These are phyloP conservation scores for Pachyseris speciosa DNA, from an alignment of 64 coral and sea anemone genomes.

Conservation along the genomic window DNA sequence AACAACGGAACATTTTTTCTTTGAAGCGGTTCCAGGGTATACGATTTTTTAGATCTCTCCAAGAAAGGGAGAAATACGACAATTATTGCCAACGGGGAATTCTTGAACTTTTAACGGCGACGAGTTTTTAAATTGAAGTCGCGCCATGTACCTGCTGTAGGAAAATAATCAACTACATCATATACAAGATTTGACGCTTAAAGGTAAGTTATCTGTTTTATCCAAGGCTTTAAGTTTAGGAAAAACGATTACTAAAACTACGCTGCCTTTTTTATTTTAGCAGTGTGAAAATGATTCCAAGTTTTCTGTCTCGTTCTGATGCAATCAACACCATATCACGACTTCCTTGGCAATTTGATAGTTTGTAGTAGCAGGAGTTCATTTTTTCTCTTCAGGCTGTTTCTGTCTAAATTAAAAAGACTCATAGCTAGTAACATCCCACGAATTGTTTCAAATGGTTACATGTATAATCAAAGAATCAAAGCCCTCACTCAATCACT, in stretches of 20 bases:
- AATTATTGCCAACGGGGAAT: neutral
- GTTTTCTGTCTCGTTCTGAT: neutral
- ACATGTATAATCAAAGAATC: neutral
- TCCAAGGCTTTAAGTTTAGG: neutral
- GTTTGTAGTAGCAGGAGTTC: neutral
- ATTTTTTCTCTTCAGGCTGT: neutral
- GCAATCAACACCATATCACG: neutral
- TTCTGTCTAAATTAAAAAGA: neutral
- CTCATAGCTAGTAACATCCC: too few relatives aligned
- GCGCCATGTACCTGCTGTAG: conserved; percentile 24
- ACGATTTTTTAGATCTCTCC: neutral
- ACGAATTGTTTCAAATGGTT: neutral
- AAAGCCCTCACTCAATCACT: neutral
- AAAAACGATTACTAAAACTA: neutral
- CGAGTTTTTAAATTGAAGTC: neutral
- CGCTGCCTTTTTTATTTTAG: neutral
- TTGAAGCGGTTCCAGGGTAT: neutral
- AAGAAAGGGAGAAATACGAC: neutral
- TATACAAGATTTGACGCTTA: neutral
- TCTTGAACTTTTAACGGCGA: neutral
- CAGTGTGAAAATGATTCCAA: neutral
- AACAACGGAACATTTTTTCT: neutral
- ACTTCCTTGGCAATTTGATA: neutral
- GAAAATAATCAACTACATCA: conserved; percentile 7
- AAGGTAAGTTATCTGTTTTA: neutral